phyloP scores from a whole-genome alignment of 2,113 vertebrate genomes.

The Megaptera novaeangliae region DNA sequence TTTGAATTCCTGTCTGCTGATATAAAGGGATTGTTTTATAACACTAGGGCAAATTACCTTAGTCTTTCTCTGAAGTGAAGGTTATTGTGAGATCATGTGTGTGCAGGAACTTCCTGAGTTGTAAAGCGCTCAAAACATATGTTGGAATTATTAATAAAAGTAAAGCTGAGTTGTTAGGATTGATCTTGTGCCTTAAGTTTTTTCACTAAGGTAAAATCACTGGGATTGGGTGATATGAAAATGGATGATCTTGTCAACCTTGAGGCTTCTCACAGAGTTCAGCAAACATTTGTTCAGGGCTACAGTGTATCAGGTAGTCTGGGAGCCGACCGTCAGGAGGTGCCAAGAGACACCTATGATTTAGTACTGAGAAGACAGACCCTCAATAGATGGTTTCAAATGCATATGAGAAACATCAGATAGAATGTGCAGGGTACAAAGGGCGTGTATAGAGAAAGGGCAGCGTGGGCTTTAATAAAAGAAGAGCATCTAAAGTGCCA shows the following conservation, averaged over 20 bases:
- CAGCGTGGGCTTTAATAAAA: background rate
- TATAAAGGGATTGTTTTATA: background rate
- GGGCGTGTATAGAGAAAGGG: background rate
- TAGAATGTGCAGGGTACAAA: background rate
- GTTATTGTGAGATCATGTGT: background rate
- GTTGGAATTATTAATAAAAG: slow-evolving; percentile 33
- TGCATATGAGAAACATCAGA: background rate
- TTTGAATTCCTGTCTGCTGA: background rate
- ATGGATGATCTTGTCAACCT: background rate
- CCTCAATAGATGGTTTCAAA: background rate
- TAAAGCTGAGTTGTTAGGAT: background rate
- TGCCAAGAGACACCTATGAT: background rate
- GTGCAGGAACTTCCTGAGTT: background rate
- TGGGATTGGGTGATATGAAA: background rate
- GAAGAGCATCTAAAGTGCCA: background rate
- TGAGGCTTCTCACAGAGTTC: background rate
- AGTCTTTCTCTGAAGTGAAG: background rate
- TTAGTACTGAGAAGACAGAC: background rate
- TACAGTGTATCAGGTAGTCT: background rate
- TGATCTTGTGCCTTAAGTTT: background rate
- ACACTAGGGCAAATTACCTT: background rate
- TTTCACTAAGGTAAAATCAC: background rate
- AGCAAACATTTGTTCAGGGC: background rate
- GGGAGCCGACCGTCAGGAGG: background rate
- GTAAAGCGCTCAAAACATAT: background rate